Evolutionary conservation across 2,888 invertebrate genomes (phyloP), one percentile per base, ranked within the genome.

Genomic region (Idaea aversata): DNA sequence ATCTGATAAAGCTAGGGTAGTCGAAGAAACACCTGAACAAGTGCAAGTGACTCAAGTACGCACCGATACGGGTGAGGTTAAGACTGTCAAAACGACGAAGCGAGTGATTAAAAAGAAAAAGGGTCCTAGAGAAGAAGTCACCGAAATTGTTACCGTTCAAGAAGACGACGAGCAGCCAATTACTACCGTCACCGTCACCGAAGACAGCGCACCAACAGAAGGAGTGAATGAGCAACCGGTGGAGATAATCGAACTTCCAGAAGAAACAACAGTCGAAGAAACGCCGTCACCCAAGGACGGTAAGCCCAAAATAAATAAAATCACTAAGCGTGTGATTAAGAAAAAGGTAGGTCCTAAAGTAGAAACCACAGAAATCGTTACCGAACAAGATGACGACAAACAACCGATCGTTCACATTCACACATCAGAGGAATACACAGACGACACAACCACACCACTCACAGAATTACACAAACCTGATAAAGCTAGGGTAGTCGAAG

Each of bases 351-450:
- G 79, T 69, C 62, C 76, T 38, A 67, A 74, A 74, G 67, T 82
- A 68, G 67, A 75, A 77, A 77, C 68, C 3, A 72, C 70, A 34
- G 61, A 65, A 63, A 72, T 71, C n/a, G 69, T 71, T 10, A 81
- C 91, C 2, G 70, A 86, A 69, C 88, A 91, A 75, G 90, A 91
- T 76, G 88, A 89, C 65, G 88, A 90, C 47, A 88, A 85, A 72
- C 74, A 87, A 82, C 82, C 93, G 72, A 75, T 90, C 77, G 79
- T 87, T 65, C 72, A 88, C 2, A 84, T 91, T 72, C 77, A 86
- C 61, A 83, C 82, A 61, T 76, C 86, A 72, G 87, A 86, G 61
- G 75, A 86, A 71, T 69, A 84, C 67, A 69, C 74, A 72, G 74
- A 81, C 5, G 78, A 82, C 60, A 70, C 75, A 1, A 38, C 62